A percentile compares a stretch with the other conserved stretches of the same genome.
Evolutionary conservation across 2,797 vertebrate species (phyloP).

Genomic region (Scomberomorus guttatus): DNA sequence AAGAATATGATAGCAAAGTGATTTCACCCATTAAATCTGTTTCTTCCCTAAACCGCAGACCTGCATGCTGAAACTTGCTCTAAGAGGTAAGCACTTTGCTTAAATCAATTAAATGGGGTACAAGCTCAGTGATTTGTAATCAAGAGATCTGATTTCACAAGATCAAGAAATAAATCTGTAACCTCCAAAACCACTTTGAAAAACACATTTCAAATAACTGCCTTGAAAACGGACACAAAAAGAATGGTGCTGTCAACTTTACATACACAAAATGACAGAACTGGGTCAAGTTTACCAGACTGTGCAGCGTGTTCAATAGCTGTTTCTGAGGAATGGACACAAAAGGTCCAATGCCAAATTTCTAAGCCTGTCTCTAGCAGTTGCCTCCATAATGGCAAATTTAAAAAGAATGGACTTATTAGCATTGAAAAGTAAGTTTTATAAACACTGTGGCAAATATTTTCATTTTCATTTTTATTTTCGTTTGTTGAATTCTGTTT

Average conservation of each 20-base stretch:
- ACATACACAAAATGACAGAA: neutral
- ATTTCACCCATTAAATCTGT: neutral
- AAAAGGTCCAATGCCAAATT: slow-evolving; percentile 5
- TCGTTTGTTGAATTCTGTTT: neutral
- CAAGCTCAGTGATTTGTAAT: neutral
- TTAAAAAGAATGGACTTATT: neutral
- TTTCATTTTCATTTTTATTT: too few relatives aligned
- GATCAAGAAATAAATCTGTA: neutral
- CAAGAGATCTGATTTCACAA: neutral
- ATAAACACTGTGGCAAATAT: neutral
- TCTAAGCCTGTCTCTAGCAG: neutral
- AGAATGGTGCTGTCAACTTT: neutral
- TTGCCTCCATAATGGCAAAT: neutral
- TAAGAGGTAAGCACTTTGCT: too few relatives aligned
- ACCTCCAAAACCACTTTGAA: neutral
- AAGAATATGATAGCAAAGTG: neutral
- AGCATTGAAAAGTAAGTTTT: neutral
- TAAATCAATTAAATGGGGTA: neutral
- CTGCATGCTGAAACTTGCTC: neutral
- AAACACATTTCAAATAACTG: neutral
- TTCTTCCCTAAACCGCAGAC: neutral
- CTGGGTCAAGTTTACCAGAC: neutral
- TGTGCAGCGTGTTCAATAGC: neutral
- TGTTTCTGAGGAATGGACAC: neutral
- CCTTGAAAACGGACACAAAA: slow-evolving; percentile 5